Evolutionary conservation across 2,113 vertebrate genomes (phyloP), one percentile per base, ranked within the genome.

Genomic region (Poecile atricapillus): DNA sequence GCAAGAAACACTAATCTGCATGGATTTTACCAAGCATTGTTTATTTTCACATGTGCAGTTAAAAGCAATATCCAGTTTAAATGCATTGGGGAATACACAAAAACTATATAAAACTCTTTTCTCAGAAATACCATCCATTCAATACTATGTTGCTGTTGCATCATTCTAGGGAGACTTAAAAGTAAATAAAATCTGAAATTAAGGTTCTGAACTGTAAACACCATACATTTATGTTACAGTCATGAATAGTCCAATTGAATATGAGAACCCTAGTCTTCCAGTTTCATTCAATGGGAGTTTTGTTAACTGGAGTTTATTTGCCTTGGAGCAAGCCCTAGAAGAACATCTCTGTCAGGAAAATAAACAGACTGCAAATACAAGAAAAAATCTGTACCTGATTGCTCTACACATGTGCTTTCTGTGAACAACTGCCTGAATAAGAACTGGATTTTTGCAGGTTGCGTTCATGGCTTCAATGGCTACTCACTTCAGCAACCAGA

Each of bases 391-490:
- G 49, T 70, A 87, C 37, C n/a, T 64, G 50, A 41, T 60, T 69
- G 30, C 67, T 70, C 44, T 82, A 62, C 12, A 75, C 25, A 8
- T 41, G 23, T 68, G 21, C 44, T 63, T 87, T 79, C 70, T 0
- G 0, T 33, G 73, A 95, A 87, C 0, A 0, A 60, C 50, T 49
- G 31, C 50, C 46, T 95, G 41, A 93, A 27, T 59, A 53, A 59
- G 53, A 53, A 46, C 33, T 78, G 28, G 63, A 28, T 95, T 87
- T 97, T 78, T 89, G 49, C 93, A 98, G 98, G 98, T 98, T 0
- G 98, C 98, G 0, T 98, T 98, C 91, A 98, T 98, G 98, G 98
- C 98, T 90, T 98, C 98, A 1, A 98, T 98, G 95, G 98, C 98
- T 56, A 98, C 98, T 43, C 98, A 98, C 92, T 98, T 98, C 96